A percentile compares a stretch with the other conserved stretches of the same genome.
These are phyloP conservation scores for Epizoanthus fatuus DNA, from an alignment of 92 coral and sea anemone species.

Conservation along the genomic window DNA sequence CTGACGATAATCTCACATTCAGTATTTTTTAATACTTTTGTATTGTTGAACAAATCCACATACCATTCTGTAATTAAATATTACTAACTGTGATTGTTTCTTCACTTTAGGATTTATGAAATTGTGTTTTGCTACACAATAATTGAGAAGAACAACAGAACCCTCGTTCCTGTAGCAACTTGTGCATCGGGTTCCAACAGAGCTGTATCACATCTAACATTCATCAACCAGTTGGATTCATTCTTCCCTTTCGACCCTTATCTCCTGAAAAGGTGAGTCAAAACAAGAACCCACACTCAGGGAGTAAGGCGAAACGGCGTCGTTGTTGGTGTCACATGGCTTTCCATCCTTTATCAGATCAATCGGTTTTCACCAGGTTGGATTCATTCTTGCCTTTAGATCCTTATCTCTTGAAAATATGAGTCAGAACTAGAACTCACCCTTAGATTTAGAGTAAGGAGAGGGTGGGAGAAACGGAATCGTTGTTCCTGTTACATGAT, in stretches of 20 bases:
- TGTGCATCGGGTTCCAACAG: conserved; percentile 70
- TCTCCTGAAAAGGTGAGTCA: conserved; percentile 81
- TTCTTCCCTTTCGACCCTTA: conserved; percentile 98
- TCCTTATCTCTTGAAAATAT: conserved; percentile 88
- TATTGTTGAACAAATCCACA: not conserved
- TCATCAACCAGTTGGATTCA: conserved; percentile 92
- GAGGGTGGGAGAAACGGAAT: no score
- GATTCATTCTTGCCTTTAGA: conserved; percentile 97
- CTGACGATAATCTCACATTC: no score
- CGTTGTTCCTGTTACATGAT: no score
- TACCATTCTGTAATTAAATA: not conserved
- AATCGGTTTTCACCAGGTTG: conserved; percentile 80
- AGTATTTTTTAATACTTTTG: no score
- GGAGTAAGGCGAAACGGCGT: no score
- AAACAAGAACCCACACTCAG: not conserved
- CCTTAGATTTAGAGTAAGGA: no score
- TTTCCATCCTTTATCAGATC: conserved; percentile 57
- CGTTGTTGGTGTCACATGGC: no score
- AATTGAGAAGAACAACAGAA: conserved; percentile 95
- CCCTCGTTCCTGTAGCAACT: conserved; percentile 85
- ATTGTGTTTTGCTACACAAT: conserved; percentile 96
- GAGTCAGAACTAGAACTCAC: not conserved
- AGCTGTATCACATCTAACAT: conserved; percentile 77
- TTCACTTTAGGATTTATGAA: conserved; percentile 76
- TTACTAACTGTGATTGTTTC: not conserved